These are phyloP conservation scores for Atta colombica DNA, from an alignment of 1,140 invertebrate species.

Conservation along the genomic window DNA sequence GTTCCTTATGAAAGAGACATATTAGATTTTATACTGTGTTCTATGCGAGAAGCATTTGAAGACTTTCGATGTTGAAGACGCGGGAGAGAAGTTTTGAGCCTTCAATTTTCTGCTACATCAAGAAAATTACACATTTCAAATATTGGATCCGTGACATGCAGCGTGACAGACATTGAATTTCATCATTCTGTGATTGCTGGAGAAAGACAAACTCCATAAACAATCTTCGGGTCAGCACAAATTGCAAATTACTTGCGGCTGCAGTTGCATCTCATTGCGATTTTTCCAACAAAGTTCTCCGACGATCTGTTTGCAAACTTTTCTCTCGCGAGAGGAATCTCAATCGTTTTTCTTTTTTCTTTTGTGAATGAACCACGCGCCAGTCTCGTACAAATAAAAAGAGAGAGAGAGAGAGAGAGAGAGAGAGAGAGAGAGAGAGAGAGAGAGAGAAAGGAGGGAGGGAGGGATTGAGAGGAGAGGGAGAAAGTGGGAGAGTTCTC, in stretches of 20 bases:
- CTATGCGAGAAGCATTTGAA: background rate
- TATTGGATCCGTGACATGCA: background rate
- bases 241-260: slow-evolving; percentile 29
- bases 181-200: slow-evolving; percentile 9
- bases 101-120: slow-evolving; percentile 15
- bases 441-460: background rate
- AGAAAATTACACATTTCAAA: slow-evolving; percentile 41
- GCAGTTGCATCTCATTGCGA: slow-evolving; percentile 3
- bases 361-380: slow-evolving; percentile 27
- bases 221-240: background rate
- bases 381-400: background rate
- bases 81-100: background rate
- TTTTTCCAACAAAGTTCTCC: background rate
- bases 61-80: background rate
- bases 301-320: slow-evolving; percentile 17
- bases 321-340: slow-evolving; percentile 16
- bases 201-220: background rate
- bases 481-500: slow-evolving; percentile 53
- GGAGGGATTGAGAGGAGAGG: background rate
- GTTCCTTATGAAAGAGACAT: background rate
- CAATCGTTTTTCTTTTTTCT: slow-evolving; percentile 10
- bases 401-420: slow-evolving; percentile 23
- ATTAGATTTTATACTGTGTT: background rate
- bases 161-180: background rate
- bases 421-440: slow-evolving; percentile 15